phyloP scores from a whole-genome alignment of 92 coral and sea anemone species.

The Umimayanthus kanabou region DNA sequence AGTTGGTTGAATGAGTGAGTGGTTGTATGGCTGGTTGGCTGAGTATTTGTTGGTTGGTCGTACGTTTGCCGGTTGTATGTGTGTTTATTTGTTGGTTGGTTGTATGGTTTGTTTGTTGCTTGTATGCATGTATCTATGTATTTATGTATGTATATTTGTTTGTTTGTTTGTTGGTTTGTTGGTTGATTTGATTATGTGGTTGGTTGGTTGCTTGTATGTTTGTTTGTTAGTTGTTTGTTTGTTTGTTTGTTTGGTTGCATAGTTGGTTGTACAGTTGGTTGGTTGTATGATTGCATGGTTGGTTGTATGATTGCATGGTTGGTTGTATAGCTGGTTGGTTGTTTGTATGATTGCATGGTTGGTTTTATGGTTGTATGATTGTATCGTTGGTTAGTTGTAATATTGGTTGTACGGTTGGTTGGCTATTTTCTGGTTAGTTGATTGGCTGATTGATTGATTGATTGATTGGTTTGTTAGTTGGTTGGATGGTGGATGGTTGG shows the following conservation, averaged over 20 bases:
- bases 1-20: conserved; percentile 2
- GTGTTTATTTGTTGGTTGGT: neutral
- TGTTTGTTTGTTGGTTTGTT: neutral
- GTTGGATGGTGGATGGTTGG: neutral
- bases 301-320: neutral
- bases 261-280: neutral
- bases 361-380: too few relatives aligned
- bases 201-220: conserved; percentile 26
- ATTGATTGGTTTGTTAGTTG: neutral
- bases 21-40: neutral
- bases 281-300: neutral
- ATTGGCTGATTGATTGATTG: neutral
- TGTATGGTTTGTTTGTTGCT: neutral
- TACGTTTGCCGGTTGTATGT: neutral
- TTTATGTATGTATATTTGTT: too few relatives aligned
- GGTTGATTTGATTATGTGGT: neutral
- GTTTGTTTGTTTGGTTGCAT: neutral
- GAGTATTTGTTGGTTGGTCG: neutral
- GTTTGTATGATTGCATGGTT: too few relatives aligned
- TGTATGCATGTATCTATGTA: too few relatives aligned
- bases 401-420: neutral
- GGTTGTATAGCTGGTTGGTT: neutral
- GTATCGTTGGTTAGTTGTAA: neutral
- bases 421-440: neutral
- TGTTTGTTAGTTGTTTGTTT: conserved; percentile 19